Base-by-base conservation (phyloP, 2,113 vertebrate species). In the Chaenogobius annularis region DNA sequence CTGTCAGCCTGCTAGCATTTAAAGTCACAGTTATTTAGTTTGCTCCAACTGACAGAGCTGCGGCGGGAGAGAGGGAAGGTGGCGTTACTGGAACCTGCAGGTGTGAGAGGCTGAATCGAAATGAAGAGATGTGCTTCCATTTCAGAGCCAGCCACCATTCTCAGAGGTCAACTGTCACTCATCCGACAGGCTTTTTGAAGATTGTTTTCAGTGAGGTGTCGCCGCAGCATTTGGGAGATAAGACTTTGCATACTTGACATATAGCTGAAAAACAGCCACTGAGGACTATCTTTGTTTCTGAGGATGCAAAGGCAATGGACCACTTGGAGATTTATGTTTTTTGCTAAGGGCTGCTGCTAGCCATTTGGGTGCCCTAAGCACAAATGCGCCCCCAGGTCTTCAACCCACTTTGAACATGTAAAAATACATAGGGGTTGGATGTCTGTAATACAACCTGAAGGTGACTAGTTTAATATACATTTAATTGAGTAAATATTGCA, bases 21-120 rank as follows among this genome's bases (percentile, higher is more conserved):
- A 77, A 87, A 92, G 80, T 84, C 85, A 77, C 31, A 82, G 69
- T 83, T 87, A 80, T 87, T 87, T 82, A 77, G 83, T 76, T 80
- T 79, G 80, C 83, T 81, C 78, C 76, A 83, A 88, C 81, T 73
- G 73, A 82, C 75, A 66, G 68, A 12, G 75, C 66, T 55, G 72
- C 72, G 64, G 71, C 77, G 48, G 72, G 78, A 69, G 68, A 59
- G 22, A 31, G 79, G n/a, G 50, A 78, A 13, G 62, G 71, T 59
- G 80, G 73, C 70, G 56, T 58, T 73, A 70, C 78, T 44, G 64
- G 20, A 67, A 73, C 47, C 82, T 72, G 80, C 77, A 70, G 73
- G 80, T 67, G 74, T 68, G 61, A 63, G 61, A 19, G 82, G 67
- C 59, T 74, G 78, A 68, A 79, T 68, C 67, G 59, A 80, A 74